Evolutionary conservation across 2,113 vertebrate species (phyloP).

Genomic region (Microcebus jonahi): DNA sequence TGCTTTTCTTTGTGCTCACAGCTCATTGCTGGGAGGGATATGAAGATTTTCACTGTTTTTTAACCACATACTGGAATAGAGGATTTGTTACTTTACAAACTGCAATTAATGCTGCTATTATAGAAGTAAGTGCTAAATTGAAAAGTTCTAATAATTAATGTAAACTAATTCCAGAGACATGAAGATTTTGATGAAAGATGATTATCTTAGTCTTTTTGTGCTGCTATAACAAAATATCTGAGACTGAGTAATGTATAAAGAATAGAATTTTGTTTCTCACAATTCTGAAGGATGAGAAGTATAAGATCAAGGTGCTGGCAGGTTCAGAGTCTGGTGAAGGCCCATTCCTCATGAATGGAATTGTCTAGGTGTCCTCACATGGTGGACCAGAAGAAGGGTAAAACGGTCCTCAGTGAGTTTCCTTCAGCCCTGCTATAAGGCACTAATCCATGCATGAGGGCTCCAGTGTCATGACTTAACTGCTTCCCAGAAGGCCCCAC

Average conservation of each 20-base stretch:
- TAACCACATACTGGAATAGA: slow-evolving; percentile 69
- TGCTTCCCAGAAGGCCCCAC: not conserved
- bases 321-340: not conserved
- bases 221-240: not conserved
- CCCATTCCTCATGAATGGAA: not conserved
- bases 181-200: not conserved
- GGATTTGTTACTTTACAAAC: slow-evolving; percentile 85
- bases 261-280: not conserved
- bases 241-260: not conserved
- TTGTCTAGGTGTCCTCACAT: not conserved
- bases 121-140: slow-evolving; percentile 81
- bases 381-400: not conserved
- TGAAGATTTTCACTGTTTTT: not conserved
- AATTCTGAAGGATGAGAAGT: not conserved
- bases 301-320: too few species aligned
- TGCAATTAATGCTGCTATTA: slow-evolving; percentile 84
- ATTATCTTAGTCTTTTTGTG: not conserved
- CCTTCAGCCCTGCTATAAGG: not conserved
- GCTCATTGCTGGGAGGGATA: not conserved
- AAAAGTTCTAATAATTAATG: not conserved
- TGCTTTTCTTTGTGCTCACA: slow-evolving; percentile 30
- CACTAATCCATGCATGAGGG: not conserved
- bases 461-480: not conserved
- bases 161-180: not conserved
- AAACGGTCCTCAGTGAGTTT: not conserved